Conservation (phyloP, 1,140 invertebrate genomes). For the Neodiprion lecontei region DNA sequence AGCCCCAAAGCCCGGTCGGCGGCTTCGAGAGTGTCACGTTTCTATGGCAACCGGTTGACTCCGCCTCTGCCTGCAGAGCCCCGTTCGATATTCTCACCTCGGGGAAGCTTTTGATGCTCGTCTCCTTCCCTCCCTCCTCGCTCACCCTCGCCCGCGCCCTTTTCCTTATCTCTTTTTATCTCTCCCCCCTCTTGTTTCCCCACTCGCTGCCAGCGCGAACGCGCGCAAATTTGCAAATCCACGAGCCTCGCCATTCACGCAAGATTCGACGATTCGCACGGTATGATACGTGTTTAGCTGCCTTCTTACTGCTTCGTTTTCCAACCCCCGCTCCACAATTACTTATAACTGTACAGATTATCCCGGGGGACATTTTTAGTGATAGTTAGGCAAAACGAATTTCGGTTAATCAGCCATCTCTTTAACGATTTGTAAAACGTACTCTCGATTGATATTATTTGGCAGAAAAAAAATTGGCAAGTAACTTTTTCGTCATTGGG, state of each 20-base stretch:
- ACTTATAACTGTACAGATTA: too few relatives aligned
- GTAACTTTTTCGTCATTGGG: too few relatives aligned
- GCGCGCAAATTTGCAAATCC: neutral
- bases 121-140: conserved; percentile 32
- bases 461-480: too few relatives aligned
- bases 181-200: neutral
- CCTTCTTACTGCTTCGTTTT: neutral
- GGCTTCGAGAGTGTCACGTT: conserved; percentile 54
- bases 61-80: conserved; percentile 48
- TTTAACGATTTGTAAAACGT: too few relatives aligned
- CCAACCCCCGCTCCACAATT: neutral
- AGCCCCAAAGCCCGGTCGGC: conserved; percentile 27
- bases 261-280: neutral
- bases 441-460: too few relatives aligned
- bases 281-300: neutral
- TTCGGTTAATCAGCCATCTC: too few relatives aligned
- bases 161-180: neutral
- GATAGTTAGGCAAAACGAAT: too few relatives aligned
- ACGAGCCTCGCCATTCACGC: neutral
- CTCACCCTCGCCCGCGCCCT: neutral
- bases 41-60: conserved; percentile 55
- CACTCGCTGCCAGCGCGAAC: neutral
- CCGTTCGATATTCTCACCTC: conserved; percentile 56
- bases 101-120: conserved; percentile 20
- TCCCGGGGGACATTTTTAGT: too few relatives aligned